Percentiles rank a stretch among this genome's conserved stretches.
phyloP scores from a whole-genome alignment of 2,113 vertebrate species.

The Alaudala cheleensis region DNA sequence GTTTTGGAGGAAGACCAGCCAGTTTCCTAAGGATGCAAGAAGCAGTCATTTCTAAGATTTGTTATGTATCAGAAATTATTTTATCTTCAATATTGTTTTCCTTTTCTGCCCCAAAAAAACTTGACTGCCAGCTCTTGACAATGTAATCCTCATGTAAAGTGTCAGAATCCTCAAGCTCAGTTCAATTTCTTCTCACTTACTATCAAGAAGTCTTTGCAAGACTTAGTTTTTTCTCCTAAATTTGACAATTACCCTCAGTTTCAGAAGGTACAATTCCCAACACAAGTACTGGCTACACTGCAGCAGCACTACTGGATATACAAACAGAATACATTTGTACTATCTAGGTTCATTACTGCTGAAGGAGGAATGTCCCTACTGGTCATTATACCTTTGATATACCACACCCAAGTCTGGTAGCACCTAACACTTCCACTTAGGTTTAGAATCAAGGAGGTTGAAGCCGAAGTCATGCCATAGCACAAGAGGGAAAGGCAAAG shows the following conservation, averaged over 20 bases:
- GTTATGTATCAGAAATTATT: background rate
- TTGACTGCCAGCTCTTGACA: background rate
- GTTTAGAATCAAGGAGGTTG: background rate
- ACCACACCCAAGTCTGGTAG: background rate
- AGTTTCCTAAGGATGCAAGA: background rate
- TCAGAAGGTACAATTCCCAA: background rate
- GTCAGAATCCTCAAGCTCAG: constrained; percentile 12
- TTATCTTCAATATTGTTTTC: background rate
- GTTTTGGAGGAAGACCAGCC: constrained; percentile 24
- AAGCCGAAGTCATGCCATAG: background rate
- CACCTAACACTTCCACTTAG: background rate
- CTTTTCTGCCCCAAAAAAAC: background rate
- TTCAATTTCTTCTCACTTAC: background rate
- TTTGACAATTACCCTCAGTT: constrained; percentile 17
- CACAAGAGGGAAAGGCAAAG: background rate
- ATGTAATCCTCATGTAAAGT: background rate
- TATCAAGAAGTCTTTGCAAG: background rate
- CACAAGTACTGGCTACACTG: background rate
- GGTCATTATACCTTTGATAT: background rate
- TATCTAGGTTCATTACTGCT: background rate
- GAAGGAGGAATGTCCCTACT: background rate
- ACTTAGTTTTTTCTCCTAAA: background rate
- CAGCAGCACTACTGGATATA: constrained; percentile 46
- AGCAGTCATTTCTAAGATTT: background rate
- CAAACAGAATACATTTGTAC: background rate